Evolutionary conservation across 1,140 invertebrate genomes (phyloP), one percentile per base, ranked within the genome.

Genomic region (Acromyrmex echinatior): DNA sequence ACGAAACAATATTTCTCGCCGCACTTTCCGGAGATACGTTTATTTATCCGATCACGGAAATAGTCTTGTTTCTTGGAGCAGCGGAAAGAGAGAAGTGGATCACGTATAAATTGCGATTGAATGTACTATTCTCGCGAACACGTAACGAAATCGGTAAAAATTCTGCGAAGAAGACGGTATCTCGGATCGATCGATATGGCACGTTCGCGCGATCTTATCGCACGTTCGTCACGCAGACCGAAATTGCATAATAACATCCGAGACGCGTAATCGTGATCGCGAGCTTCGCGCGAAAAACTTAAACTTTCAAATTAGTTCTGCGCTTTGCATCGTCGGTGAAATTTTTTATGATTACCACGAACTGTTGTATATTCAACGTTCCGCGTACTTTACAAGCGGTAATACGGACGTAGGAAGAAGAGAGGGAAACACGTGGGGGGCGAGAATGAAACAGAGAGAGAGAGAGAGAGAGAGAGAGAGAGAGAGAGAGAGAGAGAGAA

Each of bases 311-410:
- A 84, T 84, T 84, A 62, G 56, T 51, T 81, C n/a, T 84, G 39
- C 58, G 70, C 80, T 49, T 74, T 74, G 80, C 56, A n/a, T 45
- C 10, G 80, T 31, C 56, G 70, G 68, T 76, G 80, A 84, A 74
- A 84, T 84, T 84, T 84, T 84, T 84, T 84, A 84, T 76, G 80
- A 84, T 84, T 84, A 84, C 80, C 70, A 28, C 70, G 80, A 84
- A 84, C 70, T 84, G 70, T 84, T 84, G 80, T 84, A 84, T 84
- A 84, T 84, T 84, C 80, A 76, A 74, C 70, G 80, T 84, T 84
- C 70, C 80, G 70, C 80, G 70, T 84, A 84, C 39, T 84, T 84
- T 84, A 76, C 56, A 39, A 76, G 70, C 70, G 70, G 31, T 81
- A 81, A 81, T 84, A 76, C 70, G 56, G 14, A 62, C 56, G 68